A percentile compares a stretch with the other conserved stretches of the same genome.
phyloP scores from a whole-genome alignment of 2,888 invertebrate species.

The Ophioninae sp. region DNA sequence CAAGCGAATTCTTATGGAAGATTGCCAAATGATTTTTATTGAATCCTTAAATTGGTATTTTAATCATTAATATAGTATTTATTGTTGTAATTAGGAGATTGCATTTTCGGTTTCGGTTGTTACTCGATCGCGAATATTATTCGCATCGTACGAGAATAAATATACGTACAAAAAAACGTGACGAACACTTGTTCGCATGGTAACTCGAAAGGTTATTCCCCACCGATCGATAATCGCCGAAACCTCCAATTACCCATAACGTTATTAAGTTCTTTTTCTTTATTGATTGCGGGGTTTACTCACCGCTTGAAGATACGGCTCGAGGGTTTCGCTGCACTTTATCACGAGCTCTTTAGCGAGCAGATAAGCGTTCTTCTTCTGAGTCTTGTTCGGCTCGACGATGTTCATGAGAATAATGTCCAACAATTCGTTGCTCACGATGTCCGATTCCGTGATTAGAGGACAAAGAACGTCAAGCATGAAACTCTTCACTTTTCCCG shows the following conservation, averaged over 20 bases:
- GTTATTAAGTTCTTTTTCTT: conserved; percentile 10
- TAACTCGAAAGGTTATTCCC: not conserved
- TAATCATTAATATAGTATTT: not conserved
- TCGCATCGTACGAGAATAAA: not conserved
- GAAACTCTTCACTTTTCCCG: conserved; percentile 96
- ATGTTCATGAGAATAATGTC: conserved; percentile 97
- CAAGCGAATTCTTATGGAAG: not conserved
- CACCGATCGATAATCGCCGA: not conserved
- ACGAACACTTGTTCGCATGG: not conserved
- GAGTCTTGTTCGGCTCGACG: conserved; percentile 95
- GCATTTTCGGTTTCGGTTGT: not conserved
- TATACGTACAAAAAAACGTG: not conserved
- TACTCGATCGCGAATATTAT: not conserved
- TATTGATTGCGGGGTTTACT: conserved; percentile 76
- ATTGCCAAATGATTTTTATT: not conserved
- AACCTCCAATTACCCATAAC: not conserved
- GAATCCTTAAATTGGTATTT: not conserved
- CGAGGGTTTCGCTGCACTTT: conserved; percentile 95
- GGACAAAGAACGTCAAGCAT: conserved; percentile 98
- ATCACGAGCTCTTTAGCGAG: conserved; percentile 95
- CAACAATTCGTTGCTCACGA: conserved; percentile 95
- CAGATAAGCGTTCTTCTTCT: conserved; percentile 93
- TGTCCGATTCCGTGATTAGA: conserved; percentile 96
- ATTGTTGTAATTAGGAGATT: not conserved
- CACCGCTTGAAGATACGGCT: conserved; percentile 96